Base-by-base conservation (phyloP, 2,888 invertebrate genomes). In the Cerceris rybyensis region DNA sequence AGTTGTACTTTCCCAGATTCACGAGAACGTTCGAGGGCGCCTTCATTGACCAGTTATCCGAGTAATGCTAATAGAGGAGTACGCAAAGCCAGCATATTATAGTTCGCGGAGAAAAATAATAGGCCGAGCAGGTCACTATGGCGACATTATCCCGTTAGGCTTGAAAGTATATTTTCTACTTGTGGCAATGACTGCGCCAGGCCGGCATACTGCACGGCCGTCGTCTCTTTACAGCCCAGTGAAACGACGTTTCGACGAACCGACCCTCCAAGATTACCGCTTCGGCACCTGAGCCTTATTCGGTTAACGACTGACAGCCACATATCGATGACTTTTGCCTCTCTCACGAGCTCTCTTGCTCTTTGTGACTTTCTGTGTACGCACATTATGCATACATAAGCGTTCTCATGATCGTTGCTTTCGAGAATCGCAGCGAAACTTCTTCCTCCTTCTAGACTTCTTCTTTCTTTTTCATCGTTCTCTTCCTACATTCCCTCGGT, bases 101-200 rank as follows among this genome's bases (percentile, higher is more conserved):
- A 80, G 75, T 72, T 69, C 74, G 75, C 75, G 65, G n/a, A 64
- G 76, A 83, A 81, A 86, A 80, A 86, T 85, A 86, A 86, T 86
- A 81, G 81, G 81, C 83, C 81, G 78, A 79, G 70, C 86, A 67
- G 86, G 86, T 86, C 85, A 86, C 85, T 86, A 86, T 81, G 87
- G 86, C 86, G 85, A 86, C 86, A 83, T 83, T 86, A 85, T 86
- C 87, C 86, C 86, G 86, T 86, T 86, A 86, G 83, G 75, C 83
- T 79, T 76, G 86, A 86, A 86, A 86, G 86, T 86, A 86, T 85
- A 86, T 86, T 86, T 86, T 83, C 86, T 85, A 86, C 85, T 86
- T 77, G 84, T 72, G 80, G 81, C 84, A 78, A 82, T 83, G 80
- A 84, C 82, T 85, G 78, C 70, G 80, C 79, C 64, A 59, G 69